Evolutionary conservation across 2,888 invertebrate genomes (phyloP), one percentile per base, ranked within the genome.

Genomic region (Zygaena filipendulae): DNA sequence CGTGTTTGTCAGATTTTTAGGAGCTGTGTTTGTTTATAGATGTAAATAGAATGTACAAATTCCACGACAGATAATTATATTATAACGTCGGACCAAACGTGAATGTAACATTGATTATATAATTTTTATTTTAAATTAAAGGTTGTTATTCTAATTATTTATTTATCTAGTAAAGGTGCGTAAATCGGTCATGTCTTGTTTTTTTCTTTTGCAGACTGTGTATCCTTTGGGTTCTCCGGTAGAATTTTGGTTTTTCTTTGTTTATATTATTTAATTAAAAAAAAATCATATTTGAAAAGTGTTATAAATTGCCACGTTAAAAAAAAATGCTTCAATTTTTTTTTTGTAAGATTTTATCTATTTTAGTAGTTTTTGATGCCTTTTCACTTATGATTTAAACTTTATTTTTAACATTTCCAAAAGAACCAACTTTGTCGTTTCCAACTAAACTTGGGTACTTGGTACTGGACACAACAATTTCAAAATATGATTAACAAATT

Each of bases 181-280:
- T n/a, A n/a, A n/a, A n/a, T n/a, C n/a, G n/a, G n/a, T n/a, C n/a
- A n/a, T n/a, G n/a, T n/a, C n/a, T n/a, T n/a, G n/a, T n/a, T 52
- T 54, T 54, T 53, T 52, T 53, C 58, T 59, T 70, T 71, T 68
- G 45, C 66, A 71, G 69, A 62, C 42, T 64, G 58, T 70, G 59
- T 69, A 62, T 60, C 56, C 55, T 44, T 66, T 74, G 71, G 74
- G 74, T 64, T 56, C 64, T 70, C 70, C 67, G 72, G 72, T 74
- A 71, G 72, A 67, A 47, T 63, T 66, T 63, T 52, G 60, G 61
- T 62, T 69, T 59, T 55, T 42, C 32, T 36, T 36, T 20, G 23
- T 30, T 28, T 27, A 23, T 10, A 22, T 21, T 9, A 18, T 25
- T 23, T n/a, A n/a, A 16, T 28, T 30, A 14, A 23, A 29, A 33